Evolutionary conservation across 1,140 invertebrate species (phyloP), one percentile per base, ranked within the genome.

Genomic region (Drosophila littoralis): DNA sequence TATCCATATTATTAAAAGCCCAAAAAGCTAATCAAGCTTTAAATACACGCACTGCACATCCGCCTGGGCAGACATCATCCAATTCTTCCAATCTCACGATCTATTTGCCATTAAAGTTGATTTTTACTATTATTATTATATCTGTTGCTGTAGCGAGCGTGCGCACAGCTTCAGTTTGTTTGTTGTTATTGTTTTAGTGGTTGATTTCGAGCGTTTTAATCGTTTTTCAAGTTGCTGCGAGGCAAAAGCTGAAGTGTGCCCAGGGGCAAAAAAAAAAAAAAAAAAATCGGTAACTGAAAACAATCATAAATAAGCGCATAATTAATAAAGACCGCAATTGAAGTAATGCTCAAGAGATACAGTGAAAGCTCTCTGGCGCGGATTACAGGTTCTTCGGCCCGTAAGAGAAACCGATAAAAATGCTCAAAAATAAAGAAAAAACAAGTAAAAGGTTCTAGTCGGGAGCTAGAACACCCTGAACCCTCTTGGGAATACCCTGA

Each of bases 11-110:
- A 68, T 55, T 55, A 40, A 68, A 40, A 48, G 38, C 15, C 48
- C 22, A 13, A 57, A 57, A 57, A 69, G 71, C 71, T 74, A 74
- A 74, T 74, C 66, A 63, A 70, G 72, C 58, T 75, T 35, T 38
- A 59, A 15, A 61, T 35, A 69, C 65, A 70, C 66, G 66, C 66
- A 63, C 32, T 69, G 51, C 52, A 57, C 59, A 75, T 75, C 66
- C 72, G 51, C 63, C 54, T 72, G 45, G 36, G 40, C 38, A 28
- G 52, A 64, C 10, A 45, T 10, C 46, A 45, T 45, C 22, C 17
- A 59, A 73, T 43, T 73, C 36, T 52, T 57, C 6, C 33, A 59
- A 67, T 52, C 61, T 57, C 63, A 73, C 70, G 70, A 73, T 73
- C 70, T 67, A 45, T 73, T 73, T 73, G 55, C 70, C 52, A 72